These are phyloP conservation scores for Porites cylindrica DNA, from an alignment of 92 coral and sea anemone species.

Conservation along the genomic window DNA sequence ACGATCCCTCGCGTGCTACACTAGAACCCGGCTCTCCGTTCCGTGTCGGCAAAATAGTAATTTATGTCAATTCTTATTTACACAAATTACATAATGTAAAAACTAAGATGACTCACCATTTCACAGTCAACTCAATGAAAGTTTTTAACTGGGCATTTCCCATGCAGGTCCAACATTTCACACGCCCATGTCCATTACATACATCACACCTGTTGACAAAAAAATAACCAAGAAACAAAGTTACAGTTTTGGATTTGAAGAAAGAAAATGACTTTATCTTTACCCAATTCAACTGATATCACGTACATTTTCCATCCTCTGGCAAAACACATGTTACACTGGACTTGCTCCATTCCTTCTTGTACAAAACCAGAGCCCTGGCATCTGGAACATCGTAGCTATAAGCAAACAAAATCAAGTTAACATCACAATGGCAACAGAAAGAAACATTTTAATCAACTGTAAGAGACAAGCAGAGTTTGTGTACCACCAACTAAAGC, in stretches of 20 bases:
- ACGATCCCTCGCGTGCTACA: too few relatives aligned
- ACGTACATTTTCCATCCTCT: conserved; percentile 40
- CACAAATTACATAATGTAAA: background rate
- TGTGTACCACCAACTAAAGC: too few relatives aligned
- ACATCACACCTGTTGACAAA: conserved; percentile 70
- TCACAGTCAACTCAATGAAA: conserved; percentile 85
- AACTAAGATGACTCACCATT: conserved; percentile 64
- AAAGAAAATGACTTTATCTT: too few relatives aligned
- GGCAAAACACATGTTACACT: conserved; percentile 26
- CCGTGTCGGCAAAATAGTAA: too few relatives aligned
- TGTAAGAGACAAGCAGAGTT: too few relatives aligned
- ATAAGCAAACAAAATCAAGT: background rate
- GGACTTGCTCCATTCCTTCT: conserved; percentile 26
- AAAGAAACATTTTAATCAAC: too few relatives aligned
- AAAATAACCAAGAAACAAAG: background rate
- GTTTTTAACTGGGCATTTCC: conserved; percentile 90
- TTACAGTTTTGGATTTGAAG: background rate
- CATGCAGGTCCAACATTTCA: conserved; percentile 76
- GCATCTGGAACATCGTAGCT: conserved; percentile 75
- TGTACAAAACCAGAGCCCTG: conserved; percentile 66
- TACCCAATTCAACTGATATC: too few relatives aligned
- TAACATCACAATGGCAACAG: background rate
- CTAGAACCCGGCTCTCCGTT: too few relatives aligned
- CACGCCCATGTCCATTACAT: conserved; percentile 89
- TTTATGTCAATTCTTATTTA: too few relatives aligned